Percentiles rank a stretch among this genome's conserved stretches.
These are phyloP conservation scores for Dendrocincla fuliginosa DNA, from an alignment of 2,797 vertebrate genomes.

Conservation along the genomic window DNA sequence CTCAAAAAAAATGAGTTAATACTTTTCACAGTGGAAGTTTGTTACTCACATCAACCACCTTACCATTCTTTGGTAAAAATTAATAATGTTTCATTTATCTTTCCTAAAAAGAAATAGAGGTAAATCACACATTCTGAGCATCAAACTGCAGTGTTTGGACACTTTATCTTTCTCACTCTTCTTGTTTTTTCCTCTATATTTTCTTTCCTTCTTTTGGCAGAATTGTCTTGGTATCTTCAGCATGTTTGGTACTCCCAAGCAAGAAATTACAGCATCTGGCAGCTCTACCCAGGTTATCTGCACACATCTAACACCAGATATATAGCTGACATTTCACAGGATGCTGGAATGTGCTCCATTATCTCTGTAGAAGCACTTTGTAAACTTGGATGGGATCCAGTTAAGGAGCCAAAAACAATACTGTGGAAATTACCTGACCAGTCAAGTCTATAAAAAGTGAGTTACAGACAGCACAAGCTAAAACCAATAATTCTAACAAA, in stretches of 20 bases:
- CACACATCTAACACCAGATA: neutral
- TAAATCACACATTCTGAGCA: neutral
- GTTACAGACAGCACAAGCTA: neutral
- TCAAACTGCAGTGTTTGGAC: no score
- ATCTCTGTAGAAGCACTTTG: slow-evolving; percentile 8
- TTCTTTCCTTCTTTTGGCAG: neutral
- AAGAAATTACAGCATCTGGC: slow-evolving; percentile 11
- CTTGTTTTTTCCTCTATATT: neutral
- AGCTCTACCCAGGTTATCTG: neutral
- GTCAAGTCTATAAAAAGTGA: slow-evolving; percentile 27
- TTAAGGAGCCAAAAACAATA: slow-evolving; percentile 30
- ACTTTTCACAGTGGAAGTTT: neutral
- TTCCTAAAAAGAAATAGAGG: neutral
- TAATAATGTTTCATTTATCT: neutral
- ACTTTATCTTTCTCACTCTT: neutral
- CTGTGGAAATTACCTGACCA: slow-evolving; percentile 43
- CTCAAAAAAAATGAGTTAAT: neutral
- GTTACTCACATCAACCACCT: neutral
- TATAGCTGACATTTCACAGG: slow-evolving; percentile 6
- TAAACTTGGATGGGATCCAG: neutral
- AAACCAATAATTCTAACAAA: neutral
- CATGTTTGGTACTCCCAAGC: neutral
- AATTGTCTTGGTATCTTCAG: neutral
- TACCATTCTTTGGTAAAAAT: neutral
- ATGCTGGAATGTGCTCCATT: slow-evolving; percentile 16